These are phyloP conservation scores for Scaptomyza parva DNA, from an alignment of 2,888 invertebrate species.

Conservation along the genomic window DNA sequence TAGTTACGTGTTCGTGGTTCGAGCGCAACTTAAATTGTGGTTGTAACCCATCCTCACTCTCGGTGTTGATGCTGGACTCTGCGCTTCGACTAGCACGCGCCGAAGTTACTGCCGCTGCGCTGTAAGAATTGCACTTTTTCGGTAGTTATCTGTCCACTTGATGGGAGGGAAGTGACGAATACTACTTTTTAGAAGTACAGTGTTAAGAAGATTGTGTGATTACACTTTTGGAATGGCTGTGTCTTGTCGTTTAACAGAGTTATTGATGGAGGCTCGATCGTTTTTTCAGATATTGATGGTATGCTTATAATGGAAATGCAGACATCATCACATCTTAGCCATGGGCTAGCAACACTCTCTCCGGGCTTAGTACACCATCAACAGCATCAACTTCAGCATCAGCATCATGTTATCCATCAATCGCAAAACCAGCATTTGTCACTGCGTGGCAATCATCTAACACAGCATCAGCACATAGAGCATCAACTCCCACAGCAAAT, in stretches of 20 bases:
- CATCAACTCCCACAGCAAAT: constrained; percentile 46
- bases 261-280: constrained; percentile 18
- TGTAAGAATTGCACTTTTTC: constrained; percentile 20
- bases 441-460: constrained; percentile 40
- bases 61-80: constrained; percentile 2
- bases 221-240: constrained; percentile 4
- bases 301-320: constrained; percentile 84
- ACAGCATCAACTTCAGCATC: constrained; percentile 40
- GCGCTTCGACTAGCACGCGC: constrained; percentile 22
- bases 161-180: not conserved
- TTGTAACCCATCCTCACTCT: not conserved
- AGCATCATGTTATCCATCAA: constrained; percentile 52
- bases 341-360: constrained; percentile 77
- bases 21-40: constrained; percentile 1
- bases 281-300: constrained; percentile 64
- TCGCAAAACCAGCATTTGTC: constrained; percentile 31
- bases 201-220: constrained; percentile 18
- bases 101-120: constrained; percentile 2
- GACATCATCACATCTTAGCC: constrained; percentile 81
- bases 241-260: constrained; percentile 7
- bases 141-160: constrained; percentile 30
- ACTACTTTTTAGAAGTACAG: not conserved
- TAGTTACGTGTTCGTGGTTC: constrained; percentile 33
- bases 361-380: constrained; percentile 54
- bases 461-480: constrained; percentile 31